Conservation (phyloP, 2,113 vertebrate species). For the Edolisoma coerulescens region DNA sequence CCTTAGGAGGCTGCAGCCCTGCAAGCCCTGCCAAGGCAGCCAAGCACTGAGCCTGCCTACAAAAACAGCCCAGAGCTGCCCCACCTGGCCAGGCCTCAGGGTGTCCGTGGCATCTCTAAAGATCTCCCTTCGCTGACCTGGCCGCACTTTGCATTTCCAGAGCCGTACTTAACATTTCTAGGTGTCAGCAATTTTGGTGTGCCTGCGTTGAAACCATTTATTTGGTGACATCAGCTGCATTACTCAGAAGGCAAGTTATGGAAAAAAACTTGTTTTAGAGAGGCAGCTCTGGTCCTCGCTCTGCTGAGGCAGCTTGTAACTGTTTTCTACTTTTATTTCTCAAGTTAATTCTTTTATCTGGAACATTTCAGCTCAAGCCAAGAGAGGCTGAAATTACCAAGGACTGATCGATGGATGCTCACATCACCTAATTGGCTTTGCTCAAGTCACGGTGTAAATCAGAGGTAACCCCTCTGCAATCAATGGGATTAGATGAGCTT, state of each 20-base stretch:
- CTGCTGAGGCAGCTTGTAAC: not conserved
- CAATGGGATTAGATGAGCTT: not conserved
- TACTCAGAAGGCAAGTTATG: conserved; percentile 64
- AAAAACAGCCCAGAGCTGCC: not conserved
- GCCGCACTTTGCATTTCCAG: not conserved
- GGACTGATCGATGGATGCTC: not conserved
- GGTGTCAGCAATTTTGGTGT: not conserved
- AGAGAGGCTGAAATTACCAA: not conserved
- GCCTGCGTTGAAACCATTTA: not conserved
- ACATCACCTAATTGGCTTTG: not conserved
- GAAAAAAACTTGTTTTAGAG: conserved; percentile 23
- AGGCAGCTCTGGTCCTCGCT: conserved; percentile 35
- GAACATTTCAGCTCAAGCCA: not conserved
- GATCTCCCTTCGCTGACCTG: not conserved
- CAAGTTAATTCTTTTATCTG: not conserved
- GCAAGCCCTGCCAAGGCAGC: not conserved
- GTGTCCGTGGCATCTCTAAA: not conserved
- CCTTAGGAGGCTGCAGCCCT: not conserved
- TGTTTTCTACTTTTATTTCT: conserved; percentile 22
- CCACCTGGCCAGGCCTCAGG: not conserved
- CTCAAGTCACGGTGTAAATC: not conserved
- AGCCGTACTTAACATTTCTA: not conserved
- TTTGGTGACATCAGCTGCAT: conserved; percentile 51
- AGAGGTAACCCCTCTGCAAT: not conserved
- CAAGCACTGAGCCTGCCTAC: not conserved